Evolutionary conservation across 1,140 invertebrate genomes (phyloP), one percentile per base, ranked within the genome.

Genomic region (Eupristina koningsbergeri): DNA sequence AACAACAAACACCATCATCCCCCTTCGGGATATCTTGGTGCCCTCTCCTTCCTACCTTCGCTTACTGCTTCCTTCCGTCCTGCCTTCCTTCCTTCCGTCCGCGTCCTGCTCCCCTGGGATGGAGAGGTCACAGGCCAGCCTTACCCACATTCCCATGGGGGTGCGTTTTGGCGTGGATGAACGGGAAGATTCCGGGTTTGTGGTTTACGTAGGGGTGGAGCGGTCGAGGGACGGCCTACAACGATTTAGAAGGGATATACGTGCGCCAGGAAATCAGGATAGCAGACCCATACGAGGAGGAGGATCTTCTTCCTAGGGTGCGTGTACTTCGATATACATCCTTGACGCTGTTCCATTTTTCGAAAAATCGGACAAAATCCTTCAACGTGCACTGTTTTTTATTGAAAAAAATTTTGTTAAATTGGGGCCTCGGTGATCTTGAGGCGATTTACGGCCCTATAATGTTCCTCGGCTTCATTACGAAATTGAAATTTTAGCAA

Each of bases 91-190:
- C 36, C 80, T 41, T 74, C 74, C 81, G 63, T 26, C 69, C 74
- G 58, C 82, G 86, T 92, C 81, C 90, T 92, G 89, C 82, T 91
- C 91, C 91, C 92, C 92, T 92, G 90, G 88, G 90, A 92, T 81
- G 87, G 88, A 91, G 91, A 92, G 92, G 92, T 92, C 92, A 92
- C 90, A 90, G 87, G 84, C 83, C 87, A 90, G 91, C 91, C 90
- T 92, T 92, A 91, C 89, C 91, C 89, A 91, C 88, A 90, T 92
- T 90, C 88, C 89, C 90, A 89, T 90, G 89, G 89, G 89, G 75
- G 89, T 85, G 81, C 67, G 85, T 85, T 85, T 80, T 74, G 84
- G 26, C 50, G 36, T 31, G 39, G 73, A 74, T 31, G 69, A 8
- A 45, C 69, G 69, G 7, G 36, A 8, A 29, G 45, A n/a, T 36